Base-by-base conservation (phyloP, 2,888 invertebrate species). In the Clivina fossor region DNA sequence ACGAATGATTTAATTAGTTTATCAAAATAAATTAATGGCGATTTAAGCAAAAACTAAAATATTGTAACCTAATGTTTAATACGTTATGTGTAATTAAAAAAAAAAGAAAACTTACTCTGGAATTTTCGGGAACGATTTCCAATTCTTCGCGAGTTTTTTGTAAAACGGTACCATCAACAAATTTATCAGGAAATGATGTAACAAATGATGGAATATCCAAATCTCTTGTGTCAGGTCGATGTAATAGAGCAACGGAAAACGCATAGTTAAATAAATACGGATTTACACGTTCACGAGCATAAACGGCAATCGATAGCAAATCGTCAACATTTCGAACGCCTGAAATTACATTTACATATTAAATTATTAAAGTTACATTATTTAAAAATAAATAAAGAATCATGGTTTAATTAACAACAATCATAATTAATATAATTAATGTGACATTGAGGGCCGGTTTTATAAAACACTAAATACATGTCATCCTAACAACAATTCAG, bases 141-240 rank as follows among this genome's bases (percentile, higher is more conserved):
- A 83, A 80, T 69, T 85, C 84, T 67, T 88, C 86, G 8, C 86
- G 78, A 0, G 86, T 88, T 47, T 80, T 76, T 1, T 80, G 74
- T 68, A 91, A 85, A 2, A 86, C 80, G 32, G 83, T 81, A 7
- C 88, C 82, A 64, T 90, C 89, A 65, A 92, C 75, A 71, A 88
- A 93, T 72, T 89, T 89, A 67, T 86, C 85, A 0, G 93, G 93
- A 71, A 93, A 90, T 0, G 84, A 78, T 71, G 90, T 86, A 30
- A 84, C 81, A 60, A 92, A 81, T 0, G 88, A 82, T 0, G 91
- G 91, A 40, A 89, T 71, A 46, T 80, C 78, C 15, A 91, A 66
- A 35, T 84, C 79, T 65, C 82, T 82, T 2, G 88, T 87, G 68
- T 90, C 89, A 1, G 73, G 71, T 4, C 88, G 81, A 75, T 90